These are phyloP conservation scores for Struthidea cinerea DNA, from an alignment of 2,113 vertebrate genomes.

Conservation along the genomic window DNA sequence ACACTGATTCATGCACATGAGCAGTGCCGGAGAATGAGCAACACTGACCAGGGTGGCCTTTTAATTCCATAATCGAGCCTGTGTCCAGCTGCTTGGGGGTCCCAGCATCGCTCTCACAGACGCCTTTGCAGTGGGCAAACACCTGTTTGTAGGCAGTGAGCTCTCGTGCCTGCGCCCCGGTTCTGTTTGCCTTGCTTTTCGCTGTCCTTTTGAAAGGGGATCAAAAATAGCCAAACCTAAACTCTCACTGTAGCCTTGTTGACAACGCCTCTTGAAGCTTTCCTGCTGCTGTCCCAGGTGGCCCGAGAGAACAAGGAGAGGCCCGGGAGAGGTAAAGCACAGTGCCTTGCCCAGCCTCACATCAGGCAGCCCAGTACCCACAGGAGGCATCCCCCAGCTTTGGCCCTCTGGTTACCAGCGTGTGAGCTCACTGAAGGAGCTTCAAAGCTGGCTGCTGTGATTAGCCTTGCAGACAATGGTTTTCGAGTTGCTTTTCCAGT, in stretches of 20 bases:
- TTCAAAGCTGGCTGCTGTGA: background rate
- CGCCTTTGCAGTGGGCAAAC: background rate
- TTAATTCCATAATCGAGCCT: background rate
- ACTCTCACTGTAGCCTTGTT: background rate
- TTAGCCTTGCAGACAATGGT: background rate
- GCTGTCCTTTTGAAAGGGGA: background rate
- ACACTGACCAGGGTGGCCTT: background rate
- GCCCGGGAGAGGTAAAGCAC: background rate
- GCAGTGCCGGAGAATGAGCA: background rate
- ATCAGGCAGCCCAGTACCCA: rapidly evolving
- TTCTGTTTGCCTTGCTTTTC: background rate
- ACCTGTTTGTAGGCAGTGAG: rapidly evolving
- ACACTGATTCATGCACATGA: background rate
- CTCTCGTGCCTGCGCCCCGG: rapidly evolving
- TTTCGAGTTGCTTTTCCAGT: background rate
- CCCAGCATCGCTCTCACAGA: background rate
- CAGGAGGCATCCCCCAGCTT: background rate
- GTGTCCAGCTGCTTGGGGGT: background rate
- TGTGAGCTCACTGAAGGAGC: background rate
- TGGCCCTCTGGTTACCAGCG: background rate
- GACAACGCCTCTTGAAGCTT: background rate
- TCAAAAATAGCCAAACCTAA: background rate
- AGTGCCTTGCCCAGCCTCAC: background rate
- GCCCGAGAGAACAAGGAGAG: background rate
- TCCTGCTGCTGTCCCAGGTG: background rate